Evolutionary conservation across 2,113 vertebrate species (phyloP).

Genomic region (Calonectris borealis): DNA sequence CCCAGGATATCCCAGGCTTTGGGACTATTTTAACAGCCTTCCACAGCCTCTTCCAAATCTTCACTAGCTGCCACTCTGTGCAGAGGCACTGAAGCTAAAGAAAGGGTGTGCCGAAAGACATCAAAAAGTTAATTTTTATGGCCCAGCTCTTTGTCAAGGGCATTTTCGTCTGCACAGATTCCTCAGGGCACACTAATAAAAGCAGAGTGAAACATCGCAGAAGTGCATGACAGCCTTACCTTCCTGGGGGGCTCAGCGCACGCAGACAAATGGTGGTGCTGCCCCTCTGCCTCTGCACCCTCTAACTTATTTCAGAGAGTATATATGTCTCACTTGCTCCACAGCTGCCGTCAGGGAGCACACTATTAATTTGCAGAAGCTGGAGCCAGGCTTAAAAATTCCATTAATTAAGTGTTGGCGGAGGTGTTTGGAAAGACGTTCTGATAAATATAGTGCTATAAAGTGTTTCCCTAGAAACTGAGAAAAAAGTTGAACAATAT

Average conservation of each 20-base stretch:
- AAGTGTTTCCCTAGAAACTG: constrained; percentile 72
- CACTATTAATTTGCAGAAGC: background rate
- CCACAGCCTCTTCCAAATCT: background rate
- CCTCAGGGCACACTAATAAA: background rate
- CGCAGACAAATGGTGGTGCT: background rate
- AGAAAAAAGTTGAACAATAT: constrained; percentile 36
- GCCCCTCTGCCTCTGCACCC: background rate
- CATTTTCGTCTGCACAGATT: background rate
- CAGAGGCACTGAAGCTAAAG: background rate
- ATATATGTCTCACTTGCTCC: background rate
- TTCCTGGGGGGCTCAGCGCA: background rate
- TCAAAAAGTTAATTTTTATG: background rate
- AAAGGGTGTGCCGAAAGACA: background rate
- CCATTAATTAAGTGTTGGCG: constrained; percentile 63
- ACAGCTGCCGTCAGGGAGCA: background rate
- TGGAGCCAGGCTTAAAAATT: constrained; percentile 38
- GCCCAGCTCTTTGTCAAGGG: background rate
- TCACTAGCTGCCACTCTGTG: background rate
- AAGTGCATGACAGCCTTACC: background rate
- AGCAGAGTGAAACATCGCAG: background rate
- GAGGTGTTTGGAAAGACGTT: constrained; percentile 61
- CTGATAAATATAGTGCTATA: constrained; percentile 55
- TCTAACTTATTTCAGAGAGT: background rate
- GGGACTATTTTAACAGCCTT: background rate
- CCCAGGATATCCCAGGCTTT: background rate